These are phyloP conservation scores for Coptodon rendalli DNA, from an alignment of 2,113 vertebrate genomes.

Conservation along the genomic window DNA sequence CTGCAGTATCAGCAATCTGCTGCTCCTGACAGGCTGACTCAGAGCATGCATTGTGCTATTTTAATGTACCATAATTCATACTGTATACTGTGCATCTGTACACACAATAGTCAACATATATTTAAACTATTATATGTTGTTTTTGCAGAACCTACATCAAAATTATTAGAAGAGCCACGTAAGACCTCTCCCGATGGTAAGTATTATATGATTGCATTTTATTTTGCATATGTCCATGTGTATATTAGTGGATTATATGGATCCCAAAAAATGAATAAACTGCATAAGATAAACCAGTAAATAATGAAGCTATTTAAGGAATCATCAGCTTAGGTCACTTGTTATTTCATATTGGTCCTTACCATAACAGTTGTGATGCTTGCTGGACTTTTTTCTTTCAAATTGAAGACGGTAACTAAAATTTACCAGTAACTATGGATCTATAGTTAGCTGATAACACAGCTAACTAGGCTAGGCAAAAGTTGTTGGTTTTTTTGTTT, in stretches of 20 bases:
- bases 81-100: neutral
- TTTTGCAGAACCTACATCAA: conserved; percentile 11
- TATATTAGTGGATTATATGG: neutral
- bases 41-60: neutral
- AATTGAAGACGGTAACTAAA: neutral
- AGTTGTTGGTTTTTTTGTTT: neutral
- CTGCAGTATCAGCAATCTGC: neutral
- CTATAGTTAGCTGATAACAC: neutral
- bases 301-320: neutral
- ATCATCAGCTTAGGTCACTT: neutral
- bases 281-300: neutral
- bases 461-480: neutral
- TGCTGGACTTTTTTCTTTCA: neutral
- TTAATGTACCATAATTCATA: neutral
- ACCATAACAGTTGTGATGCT: neutral
- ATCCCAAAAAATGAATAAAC: neutral
- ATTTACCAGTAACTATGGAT: neutral
- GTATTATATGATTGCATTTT: neutral
- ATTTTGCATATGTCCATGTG: neutral
- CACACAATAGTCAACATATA: neutral
- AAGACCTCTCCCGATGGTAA: neutral
- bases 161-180: accelerated
- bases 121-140: neutral
- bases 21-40: neutral
- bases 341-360: neutral